Evolutionary conservation across 1,140 invertebrate genomes (phyloP).

Genomic region (Solenopsis invicta): DNA sequence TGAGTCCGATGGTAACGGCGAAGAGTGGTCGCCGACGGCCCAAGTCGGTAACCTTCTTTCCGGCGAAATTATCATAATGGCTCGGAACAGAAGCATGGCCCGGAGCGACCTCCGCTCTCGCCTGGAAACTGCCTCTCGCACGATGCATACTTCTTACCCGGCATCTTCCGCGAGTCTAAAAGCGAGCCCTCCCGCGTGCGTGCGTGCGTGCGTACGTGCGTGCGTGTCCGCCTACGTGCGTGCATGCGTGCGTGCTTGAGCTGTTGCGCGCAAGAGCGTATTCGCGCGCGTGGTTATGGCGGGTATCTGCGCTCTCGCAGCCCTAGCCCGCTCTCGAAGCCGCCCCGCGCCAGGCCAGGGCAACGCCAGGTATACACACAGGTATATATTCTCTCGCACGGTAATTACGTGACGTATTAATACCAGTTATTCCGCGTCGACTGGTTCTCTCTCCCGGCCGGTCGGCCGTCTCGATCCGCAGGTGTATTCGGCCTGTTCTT

Average conservation of each 20-base stretch:
- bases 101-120: slow-evolving; percentile 70
- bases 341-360: slow-evolving; percentile 56
- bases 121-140: slow-evolving; percentile 64
- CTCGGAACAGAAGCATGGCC: slow-evolving; percentile 85
- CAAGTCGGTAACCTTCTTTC: slow-evolving; percentile 82
- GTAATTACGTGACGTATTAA: slow-evolving; percentile 86
- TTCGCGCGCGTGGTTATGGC: too few relatives aligned
- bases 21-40: slow-evolving; percentile 52
- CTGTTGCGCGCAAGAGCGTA: too few relatives aligned
- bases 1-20: slow-evolving; percentile 40
- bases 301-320: too few relatives aligned
- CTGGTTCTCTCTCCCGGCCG: slow-evolving; percentile 78
- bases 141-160: slow-evolving; percentile 54
- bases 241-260: not conserved
- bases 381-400: slow-evolving; percentile 79
- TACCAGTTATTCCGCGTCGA: slow-evolving; percentile 85
- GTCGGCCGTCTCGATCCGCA: slow-evolving; percentile 80
- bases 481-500: slow-evolving; percentile 81
- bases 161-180: slow-evolving; percentile 66
- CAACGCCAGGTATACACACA: slow-evolving; percentile 69
- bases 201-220: slow-evolving; percentile 12
- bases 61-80: slow-evolving; percentile 86
- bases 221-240: not conserved
- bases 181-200: slow-evolving; percentile 32
- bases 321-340: slow-evolving; percentile 25